Base-by-base conservation (phyloP, 2,113 vertebrate genomes). In the Marcusenius ussheri region DNA sequence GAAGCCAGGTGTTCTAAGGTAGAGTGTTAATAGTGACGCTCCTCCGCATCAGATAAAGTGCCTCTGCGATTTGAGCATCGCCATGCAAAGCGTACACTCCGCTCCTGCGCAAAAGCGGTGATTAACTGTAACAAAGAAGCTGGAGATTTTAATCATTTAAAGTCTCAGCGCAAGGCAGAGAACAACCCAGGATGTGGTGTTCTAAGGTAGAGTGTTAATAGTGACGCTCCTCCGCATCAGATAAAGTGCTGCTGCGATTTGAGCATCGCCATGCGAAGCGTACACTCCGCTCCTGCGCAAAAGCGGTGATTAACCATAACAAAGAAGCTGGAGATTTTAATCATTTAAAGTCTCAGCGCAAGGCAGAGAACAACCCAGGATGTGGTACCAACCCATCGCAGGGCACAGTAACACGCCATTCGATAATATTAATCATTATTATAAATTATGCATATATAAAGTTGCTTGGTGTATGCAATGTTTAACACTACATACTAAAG, bases 91-190 rank as follows among this genome's bases (percentile, higher is more conserved):
- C 27, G 39, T n/a, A 62, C 51, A 66, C 35, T 47, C 58, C 51
- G 80, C 46, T 66, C 84, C 62, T 77, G 70, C 42, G n/a, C 83
- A 27, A 88, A 66, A 80, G 10, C 62, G 77, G 90, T 93, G 93
- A 94, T 94, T 93, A 93, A 94, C 91, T 6, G 88, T 91, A 91
- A 93, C 92, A 93, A 92, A 94, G 92, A 92, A 50, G 80, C 89
- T 92, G 88, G 87, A 93, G 93, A 94, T 93, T 91, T 90, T 93
- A 92, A 94, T 95, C 93, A 92, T 91, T 87, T 93, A 86, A 92
- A 87, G 10, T 88, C 19, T 51, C 17, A 17, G 15, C 15, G 1
- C 51, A 53, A 53, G 51, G 51, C 51, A 53, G 51, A 19, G 51
- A 53, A 19, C 51, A 53, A 53, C 50, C 50, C 15, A 47, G 35